Conservation (phyloP, 2,888 invertebrate species). For the Epiblema foenella region DNA sequence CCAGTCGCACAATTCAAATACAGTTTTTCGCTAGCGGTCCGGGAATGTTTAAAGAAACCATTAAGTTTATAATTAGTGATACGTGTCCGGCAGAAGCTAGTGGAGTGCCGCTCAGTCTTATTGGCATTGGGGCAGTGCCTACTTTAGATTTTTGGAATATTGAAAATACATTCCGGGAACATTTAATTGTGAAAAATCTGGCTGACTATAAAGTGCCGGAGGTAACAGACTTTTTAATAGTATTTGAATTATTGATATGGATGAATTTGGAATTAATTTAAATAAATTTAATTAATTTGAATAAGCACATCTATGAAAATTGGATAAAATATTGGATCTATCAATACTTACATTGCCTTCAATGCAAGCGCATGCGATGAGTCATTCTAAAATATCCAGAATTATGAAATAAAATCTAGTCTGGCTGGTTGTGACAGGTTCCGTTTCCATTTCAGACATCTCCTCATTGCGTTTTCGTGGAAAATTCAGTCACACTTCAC, state of each 20-base stretch:
- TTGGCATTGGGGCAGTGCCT: conserved; percentile 84
- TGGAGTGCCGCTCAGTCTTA: conserved; percentile 77
- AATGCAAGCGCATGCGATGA: no score
- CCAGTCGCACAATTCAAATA: conserved; percentile 73
- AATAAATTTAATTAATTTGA: no score
- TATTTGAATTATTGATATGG: conserved; percentile 12
- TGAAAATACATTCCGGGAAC: conserved; percentile 85
- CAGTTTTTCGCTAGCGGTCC: conserved; percentile 71
- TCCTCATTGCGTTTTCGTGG: conserved; percentile 77
- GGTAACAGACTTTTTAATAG: conserved; percentile 54
- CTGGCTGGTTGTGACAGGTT: background rate
- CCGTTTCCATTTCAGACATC: conserved; percentile 64
- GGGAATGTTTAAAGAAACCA: conserved; percentile 72
- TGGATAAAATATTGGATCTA: background rate
- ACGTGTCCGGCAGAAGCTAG: conserved; percentile 79
- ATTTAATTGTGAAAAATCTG: conserved; percentile 82
- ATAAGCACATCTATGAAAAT: no score
- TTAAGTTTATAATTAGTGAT: conserved; percentile 76
- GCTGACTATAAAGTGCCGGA: conserved; percentile 80
- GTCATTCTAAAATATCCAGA: background rate
- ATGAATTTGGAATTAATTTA: no score
- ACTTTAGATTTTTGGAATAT: conserved; percentile 83
- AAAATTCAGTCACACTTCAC: conserved; percentile 74
- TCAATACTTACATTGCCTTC: no score
- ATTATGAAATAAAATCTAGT: background rate